Percentiles rank a stretch among this genome's conserved stretches.
These are phyloP conservation scores for Prosapia bicincta DNA, from an alignment of 2,888 invertebrate species.

Conservation along the genomic window DNA sequence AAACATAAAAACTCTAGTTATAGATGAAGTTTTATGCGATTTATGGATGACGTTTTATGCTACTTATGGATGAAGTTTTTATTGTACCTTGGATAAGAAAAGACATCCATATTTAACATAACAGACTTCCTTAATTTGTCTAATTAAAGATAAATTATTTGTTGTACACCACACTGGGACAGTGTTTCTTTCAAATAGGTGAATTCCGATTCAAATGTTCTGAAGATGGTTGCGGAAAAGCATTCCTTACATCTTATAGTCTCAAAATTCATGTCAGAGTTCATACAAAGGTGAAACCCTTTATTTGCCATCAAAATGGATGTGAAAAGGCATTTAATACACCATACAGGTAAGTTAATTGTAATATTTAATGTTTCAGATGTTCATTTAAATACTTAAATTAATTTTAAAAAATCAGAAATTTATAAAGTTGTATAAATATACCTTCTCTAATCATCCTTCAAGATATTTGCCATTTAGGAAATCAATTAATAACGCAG, in stretches of 20 bases:
- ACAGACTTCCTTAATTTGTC: not conserved
- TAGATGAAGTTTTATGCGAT: no score
- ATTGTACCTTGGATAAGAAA: no score
- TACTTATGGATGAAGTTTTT: no score
- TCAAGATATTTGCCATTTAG: no score
- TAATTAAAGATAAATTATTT: not conserved
- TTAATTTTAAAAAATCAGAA: no score
- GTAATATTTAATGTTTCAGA: no score
- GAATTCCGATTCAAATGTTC: slow-evolving; percentile 92
- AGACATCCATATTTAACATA: not conserved
- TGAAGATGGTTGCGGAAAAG: slow-evolving; percentile 83
- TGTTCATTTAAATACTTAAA: no score
- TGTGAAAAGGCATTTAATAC: slow-evolving; percentile 95
- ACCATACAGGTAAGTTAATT: slow-evolving; percentile 76
- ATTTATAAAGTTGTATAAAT: no score
- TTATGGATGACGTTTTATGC: no score
- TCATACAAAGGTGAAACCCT: slow-evolving; percentile 90
- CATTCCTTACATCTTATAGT: slow-evolving; percentile 92
- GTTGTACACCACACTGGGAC: not conserved
- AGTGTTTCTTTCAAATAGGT: slow-evolving; percentile 56
- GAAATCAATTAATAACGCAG: no score
- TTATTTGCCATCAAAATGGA: slow-evolving; percentile 74
- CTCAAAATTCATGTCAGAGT: slow-evolving; percentile 91
- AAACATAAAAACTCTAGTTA: no score
- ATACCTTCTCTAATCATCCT: no score